These are phyloP conservation scores for Leptobrachium leishanense DNA, from an alignment of 2,113 vertebrate species.

Conservation along the genomic window DNA sequence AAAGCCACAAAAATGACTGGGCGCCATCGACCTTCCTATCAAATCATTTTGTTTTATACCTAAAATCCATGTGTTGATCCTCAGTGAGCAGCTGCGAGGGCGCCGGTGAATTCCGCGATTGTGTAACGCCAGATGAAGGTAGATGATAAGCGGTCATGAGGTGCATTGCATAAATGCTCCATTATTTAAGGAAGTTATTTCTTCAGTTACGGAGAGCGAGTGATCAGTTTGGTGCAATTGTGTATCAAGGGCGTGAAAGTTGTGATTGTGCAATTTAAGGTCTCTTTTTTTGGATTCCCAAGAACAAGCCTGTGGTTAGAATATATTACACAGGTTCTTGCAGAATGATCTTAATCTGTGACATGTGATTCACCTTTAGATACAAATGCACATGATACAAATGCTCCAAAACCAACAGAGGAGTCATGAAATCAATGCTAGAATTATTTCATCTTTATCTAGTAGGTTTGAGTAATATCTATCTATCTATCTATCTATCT, in stretches of 20 bases:
- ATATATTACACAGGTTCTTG: no score
- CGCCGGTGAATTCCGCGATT: constrained; percentile 23
- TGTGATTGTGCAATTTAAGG: background rate
- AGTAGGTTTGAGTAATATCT: no score
- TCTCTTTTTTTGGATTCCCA: background rate
- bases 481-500: no score
- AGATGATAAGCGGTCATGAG: constrained; percentile 21
- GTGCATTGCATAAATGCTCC: constrained; percentile 37
- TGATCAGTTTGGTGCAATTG: constrained; percentile 15
- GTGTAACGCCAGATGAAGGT: constrained; percentile 28
- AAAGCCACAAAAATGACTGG: background rate
- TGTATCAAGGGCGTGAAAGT: constrained; percentile 7
- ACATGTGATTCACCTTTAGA: no score
- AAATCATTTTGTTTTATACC: background rate
- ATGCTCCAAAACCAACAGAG: no score
- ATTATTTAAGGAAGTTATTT: constrained; percentile 26
- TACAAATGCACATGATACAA: no score
- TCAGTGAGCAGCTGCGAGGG: constrained; percentile 18
- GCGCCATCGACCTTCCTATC: background rate
- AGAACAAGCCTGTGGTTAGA: no score
- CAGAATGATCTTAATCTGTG: no score
- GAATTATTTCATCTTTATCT: no score
- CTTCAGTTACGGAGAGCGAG: constrained; percentile 2
- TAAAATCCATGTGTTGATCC: background rate
- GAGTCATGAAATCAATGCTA: no score